phyloP scores from a whole-genome alignment of 1,140 invertebrate genomes.

The Platyscapa corneri region DNA sequence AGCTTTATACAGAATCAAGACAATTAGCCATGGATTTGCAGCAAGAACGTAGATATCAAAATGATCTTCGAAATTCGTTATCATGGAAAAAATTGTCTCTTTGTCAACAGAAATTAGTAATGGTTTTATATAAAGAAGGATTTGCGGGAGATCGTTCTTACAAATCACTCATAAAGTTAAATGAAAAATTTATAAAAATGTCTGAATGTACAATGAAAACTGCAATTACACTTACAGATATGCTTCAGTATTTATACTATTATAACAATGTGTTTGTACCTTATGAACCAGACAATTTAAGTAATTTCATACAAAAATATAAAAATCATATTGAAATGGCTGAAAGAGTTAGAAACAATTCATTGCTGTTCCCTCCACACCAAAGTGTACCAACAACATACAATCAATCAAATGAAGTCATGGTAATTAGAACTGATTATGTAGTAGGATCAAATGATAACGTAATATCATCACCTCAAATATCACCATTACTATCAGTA shows the following conservation, averaged over 20 bases:
- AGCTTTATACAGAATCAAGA: constrained; percentile 37
- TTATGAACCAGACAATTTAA: constrained; percentile 35
- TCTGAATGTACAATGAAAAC: background rate
- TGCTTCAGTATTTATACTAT: constrained; percentile 26
- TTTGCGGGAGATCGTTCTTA: constrained; percentile 18
- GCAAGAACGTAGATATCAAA: background rate
- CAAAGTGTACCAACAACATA: background rate
- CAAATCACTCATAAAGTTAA: background rate
- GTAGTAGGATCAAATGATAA: background rate
- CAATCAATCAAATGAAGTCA: background rate
- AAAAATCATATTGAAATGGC: background rate
- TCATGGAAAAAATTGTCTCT: background rate
- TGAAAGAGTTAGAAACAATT: constrained; percentile 18
- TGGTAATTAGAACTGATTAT: background rate
- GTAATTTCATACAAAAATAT: background rate
- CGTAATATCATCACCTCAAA: background rate
- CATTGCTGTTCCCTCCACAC: background rate
- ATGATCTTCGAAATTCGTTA: background rate
- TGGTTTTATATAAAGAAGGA: constrained; percentile 30
- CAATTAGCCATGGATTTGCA: background rate
- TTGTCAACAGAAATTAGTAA: constrained; percentile 34
- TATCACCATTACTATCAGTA: background rate
- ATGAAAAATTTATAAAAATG: background rate
- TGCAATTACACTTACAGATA: background rate
- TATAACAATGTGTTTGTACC: constrained; percentile 59